Percentiles rank a stretch among this genome's conserved stretches.
Conservation (phyloP, 2,888 invertebrate species). For the Mantis religiosa region DNA sequence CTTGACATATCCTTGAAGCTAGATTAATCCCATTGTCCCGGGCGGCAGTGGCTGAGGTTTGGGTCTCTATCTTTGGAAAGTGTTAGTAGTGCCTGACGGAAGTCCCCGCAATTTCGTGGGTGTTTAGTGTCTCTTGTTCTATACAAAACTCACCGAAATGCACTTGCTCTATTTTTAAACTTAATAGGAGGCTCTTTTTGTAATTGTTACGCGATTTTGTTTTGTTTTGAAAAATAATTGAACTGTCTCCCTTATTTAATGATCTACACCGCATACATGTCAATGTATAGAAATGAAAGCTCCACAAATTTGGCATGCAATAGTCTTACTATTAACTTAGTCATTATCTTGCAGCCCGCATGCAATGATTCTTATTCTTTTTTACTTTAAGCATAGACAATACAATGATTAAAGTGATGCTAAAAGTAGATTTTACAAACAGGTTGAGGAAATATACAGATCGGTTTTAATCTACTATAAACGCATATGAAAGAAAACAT, state of each 20-base stretch:
- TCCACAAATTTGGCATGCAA: too few species aligned
- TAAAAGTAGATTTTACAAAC: too few species aligned
- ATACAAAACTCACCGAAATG: not conserved
- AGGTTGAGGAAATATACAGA: too few species aligned
- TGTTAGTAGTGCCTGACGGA: not conserved
- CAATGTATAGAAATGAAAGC: too few species aligned
- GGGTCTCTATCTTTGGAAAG: not conserved
- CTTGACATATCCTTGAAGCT: not conserved
- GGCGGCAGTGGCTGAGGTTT: not conserved
- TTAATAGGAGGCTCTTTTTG: too few species aligned
- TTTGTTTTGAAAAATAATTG: not conserved
- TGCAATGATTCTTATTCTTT: too few species aligned
- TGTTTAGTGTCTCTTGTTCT: not conserved
- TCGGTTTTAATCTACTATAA: too few species aligned
- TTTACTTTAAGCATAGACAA: too few species aligned
- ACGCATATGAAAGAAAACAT: too few species aligned
- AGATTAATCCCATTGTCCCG: not conserved
- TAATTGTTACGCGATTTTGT: not conserved
- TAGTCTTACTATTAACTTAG: too few species aligned
- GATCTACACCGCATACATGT: not conserved
- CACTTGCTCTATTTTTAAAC: not conserved
- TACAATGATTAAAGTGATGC: too few species aligned
- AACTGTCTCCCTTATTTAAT: not conserved
- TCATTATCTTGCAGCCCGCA: too few species aligned
- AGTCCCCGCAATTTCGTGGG: not conserved